Percentiles rank a stretch among this genome's conserved stretches.
Conservation (phyloP, 2,113 vertebrate genomes). For the Cnemophilus loriae region DNA sequence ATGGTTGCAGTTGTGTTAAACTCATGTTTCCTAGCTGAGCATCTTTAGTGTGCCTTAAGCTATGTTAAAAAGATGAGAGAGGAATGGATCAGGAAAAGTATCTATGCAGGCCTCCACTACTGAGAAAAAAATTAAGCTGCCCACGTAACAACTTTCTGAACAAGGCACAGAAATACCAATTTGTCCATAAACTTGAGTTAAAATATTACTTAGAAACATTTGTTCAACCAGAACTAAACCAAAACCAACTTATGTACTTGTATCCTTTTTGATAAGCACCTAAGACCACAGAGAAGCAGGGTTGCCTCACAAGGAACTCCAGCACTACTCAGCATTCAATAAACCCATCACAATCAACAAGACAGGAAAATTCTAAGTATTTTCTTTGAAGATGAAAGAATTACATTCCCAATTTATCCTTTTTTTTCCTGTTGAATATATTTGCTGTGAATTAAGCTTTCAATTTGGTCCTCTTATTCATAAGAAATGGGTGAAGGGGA, state of each 20-base stretch:
- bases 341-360: background rate
- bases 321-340: background rate
- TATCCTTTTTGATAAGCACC: background rate
- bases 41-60: background rate
- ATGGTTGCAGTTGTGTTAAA: background rate
- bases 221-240: background rate
- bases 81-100: background rate
- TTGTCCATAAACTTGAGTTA: background rate
- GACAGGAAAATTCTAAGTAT: background rate
- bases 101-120: background rate
- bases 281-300: background rate
- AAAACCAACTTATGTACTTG: background rate
- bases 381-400: background rate
- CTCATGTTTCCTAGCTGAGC: background rate
- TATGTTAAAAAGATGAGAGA: background rate
- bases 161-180: background rate
- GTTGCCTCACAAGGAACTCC: background rate
- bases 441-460: background rate
- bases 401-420: background rate
- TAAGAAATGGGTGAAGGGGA: background rate
- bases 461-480: background rate
- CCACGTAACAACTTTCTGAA: background rate
- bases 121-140: background rate
- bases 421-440: background rate
- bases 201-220: background rate